Conservation (phyloP, 2,888 invertebrate species). For the Catocala sponsa region DNA sequence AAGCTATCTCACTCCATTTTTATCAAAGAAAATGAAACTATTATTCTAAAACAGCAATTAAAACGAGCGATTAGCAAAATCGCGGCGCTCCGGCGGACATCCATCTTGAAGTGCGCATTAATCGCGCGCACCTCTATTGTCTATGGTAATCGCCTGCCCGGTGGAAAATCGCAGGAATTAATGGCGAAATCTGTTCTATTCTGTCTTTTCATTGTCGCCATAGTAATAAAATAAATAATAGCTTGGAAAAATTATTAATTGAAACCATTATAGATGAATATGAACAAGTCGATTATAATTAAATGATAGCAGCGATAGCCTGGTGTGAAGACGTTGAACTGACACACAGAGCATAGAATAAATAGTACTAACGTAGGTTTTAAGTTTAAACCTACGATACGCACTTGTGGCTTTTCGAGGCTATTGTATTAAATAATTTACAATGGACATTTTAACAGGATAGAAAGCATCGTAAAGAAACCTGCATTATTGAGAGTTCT, state of each 20-base stretch:
- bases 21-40: conserved; percentile 27
- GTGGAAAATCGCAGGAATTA: conserved; percentile 42
- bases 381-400: too few species aligned
- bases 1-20: background rate
- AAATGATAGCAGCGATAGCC: background rate
- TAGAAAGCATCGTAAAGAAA: too few species aligned
- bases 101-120: conserved; percentile 53
- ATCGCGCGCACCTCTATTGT: conserved; percentile 58
- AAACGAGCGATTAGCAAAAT: conserved; percentile 41
- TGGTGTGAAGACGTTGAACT: too few species aligned
- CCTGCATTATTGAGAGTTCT: too few species aligned
- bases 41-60: conserved; percentile 45
- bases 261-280: background rate
- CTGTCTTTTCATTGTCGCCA: conserved; percentile 22
- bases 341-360: too few species aligned
- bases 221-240: conserved; percentile 1
- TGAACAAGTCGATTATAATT: background rate
- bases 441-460: too few species aligned
- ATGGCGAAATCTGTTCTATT: conserved; percentile 36
- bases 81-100: conserved; percentile 29
- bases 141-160: conserved; percentile 47
- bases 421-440: too few species aligned
- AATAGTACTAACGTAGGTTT: too few species aligned
- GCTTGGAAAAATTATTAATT: background rate
- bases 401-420: too few species aligned